These are phyloP conservation scores for Ceratoteleas bidentatus DNA, from an alignment of 1,140 invertebrate genomes.

Conservation along the genomic window DNA sequence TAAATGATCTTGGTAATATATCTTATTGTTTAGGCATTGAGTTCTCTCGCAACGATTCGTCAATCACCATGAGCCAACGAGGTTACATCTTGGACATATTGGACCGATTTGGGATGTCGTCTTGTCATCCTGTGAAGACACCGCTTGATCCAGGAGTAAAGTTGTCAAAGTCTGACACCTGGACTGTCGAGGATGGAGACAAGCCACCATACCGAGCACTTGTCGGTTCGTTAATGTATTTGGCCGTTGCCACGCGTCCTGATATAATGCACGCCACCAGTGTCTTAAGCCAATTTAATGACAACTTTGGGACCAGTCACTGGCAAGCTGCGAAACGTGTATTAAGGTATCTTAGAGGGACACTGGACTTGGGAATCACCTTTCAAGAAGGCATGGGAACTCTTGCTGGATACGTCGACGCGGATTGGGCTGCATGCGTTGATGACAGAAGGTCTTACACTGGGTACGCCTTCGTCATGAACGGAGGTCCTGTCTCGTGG, in stretches of 20 bases:
- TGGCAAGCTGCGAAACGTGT: neutral
- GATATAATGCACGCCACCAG: neutral
- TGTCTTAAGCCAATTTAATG: neutral
- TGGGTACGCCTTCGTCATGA: neutral
- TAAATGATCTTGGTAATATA: neutral
- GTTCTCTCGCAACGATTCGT: neutral
- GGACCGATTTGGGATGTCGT: neutral
- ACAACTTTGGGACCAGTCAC: neutral
- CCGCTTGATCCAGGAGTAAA: neutral
- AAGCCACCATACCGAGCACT: neutral
- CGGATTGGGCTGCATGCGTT: neutral
- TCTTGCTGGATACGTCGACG: neutral
- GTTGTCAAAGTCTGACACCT: neutral
- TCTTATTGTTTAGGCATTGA: neutral
- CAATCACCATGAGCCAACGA: neutral
- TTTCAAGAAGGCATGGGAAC: neutral
- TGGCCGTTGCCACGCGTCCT: neutral
- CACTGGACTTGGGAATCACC: neutral
- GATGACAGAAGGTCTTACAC: neutral
- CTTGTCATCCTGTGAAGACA: neutral
- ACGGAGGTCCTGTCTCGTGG: neutral
- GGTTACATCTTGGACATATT: neutral
- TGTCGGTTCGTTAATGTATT: neutral
- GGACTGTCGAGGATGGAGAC: neutral
- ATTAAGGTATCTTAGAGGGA: neutral